Evolutionary conservation across 2,113 vertebrate genomes (phyloP), one percentile per base, ranked within the genome.

Genomic region (Alosa alosa): DNA sequence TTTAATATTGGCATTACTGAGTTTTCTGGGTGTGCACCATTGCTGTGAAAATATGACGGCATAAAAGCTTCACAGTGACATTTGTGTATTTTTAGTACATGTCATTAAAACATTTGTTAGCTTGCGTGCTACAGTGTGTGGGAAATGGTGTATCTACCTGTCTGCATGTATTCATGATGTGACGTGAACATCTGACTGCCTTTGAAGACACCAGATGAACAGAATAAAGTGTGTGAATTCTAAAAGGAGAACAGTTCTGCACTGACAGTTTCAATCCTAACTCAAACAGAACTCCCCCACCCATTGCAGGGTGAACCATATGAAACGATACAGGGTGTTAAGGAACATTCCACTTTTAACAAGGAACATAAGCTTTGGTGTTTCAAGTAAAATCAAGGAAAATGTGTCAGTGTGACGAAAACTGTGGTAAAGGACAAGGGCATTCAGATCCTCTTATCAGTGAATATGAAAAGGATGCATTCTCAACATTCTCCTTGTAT

Each of bases 21-120:
- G 11, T 78, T 78, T 78, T 15, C 31, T 39, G 11, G 15, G 72
- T 78, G 72, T 78, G 15, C 31, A 78, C 2, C 25, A 78, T 10
- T 39, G 36, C 36, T 78, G 31, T 15, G 31, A 39, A 78, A 78
- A 39, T 39, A 78, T 78, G 72, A 39, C 72, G 41, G 72, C 72
- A 39, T 11, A 78, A 78, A 78, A 78, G 72, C 72, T 78, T 78
- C 72, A 15, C 72, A 39, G 36, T 39, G 72, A 78, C 64, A 39
- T 36, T 41, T 78, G 72, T 78, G 13, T 75, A 75, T 31, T 36
- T 6, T 60, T 22, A 22, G 20, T 22, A 22, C 18, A 15, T 52
- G 11, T 52, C 47, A 49, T 49, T 49, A 10, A 64, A 64, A n/a
- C 60, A 25, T 20, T 64, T n/a, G 60, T 64, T 64, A n/a, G 60